Evolutionary conservation across 2,797 vertebrate genomes (phyloP), one percentile per base, ranked within the genome.

Genomic region (Lepus oiostolus): DNA sequence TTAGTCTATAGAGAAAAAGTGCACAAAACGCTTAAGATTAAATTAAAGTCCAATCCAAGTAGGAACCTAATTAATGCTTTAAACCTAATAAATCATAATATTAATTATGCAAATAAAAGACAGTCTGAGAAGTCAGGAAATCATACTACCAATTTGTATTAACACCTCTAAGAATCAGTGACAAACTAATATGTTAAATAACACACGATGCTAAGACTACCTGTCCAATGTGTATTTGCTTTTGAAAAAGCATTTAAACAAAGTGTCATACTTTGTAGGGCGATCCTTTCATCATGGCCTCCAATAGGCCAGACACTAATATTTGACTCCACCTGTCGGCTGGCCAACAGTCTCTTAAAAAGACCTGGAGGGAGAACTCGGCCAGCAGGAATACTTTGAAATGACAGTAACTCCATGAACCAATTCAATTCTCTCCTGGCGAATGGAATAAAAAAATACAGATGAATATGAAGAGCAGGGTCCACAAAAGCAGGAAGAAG

Each of bases 1-100:
- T 91, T 86, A 95, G 84, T 2, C 54, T n/a, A 77, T 8, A 76
- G 28, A 90, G 50, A 79, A 95, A 95, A 77, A 3, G 88, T 92
- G 35, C 35, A 76, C n/a, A 93, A 74, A 58, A 88, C 38, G 62
- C 5, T 92, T 75, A 93, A 60, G 75, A 95, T 95, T 79, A 80
- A 95, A 35, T 52, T 88, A 38, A 94, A 90, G 71, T 80, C 85
- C 32, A 88, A 77, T 62, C 60, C 30, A 60, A 82, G 65, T 70
- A 88, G 60, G 30, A 96, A 83, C 4, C 58, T 88, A 24, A 63
- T 72, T 88, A 82, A 88, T 81, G 58, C 13, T 77, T 91, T 87
- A 90, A 95, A 74, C 21, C 38, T 88, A 85, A 90, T 50, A 93
- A 92, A 76, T 0, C 3, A 76, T 9, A 91, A 12, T n/a, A 7